Conservation (phyloP, 1,140 invertebrate species). For the Limonius californicus region DNA sequence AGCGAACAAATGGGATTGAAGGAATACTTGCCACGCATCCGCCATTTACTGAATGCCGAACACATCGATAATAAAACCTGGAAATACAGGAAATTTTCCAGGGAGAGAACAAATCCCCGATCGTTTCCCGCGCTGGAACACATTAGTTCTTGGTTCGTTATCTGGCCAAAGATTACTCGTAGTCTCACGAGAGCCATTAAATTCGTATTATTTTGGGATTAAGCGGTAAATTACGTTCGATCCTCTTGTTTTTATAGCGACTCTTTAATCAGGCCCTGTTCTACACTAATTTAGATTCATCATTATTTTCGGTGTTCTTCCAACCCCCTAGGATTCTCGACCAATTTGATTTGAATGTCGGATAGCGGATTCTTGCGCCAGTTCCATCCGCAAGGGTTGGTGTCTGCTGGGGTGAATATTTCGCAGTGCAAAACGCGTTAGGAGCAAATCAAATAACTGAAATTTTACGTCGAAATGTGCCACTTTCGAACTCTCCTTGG, state of each 20-base stretch:
- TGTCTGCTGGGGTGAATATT: no score
- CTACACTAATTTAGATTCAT: conserved; percentile 4
- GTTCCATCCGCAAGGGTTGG: no score
- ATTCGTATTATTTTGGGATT: conserved; percentile 12
- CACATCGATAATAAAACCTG: conserved; percentile 1
- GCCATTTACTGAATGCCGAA: no score
- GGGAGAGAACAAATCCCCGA: neutral
- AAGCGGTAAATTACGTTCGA: conserved; percentile 13
- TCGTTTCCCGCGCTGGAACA: neutral
- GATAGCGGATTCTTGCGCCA: no score
- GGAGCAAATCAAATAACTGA: no score
- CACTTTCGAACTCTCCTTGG: no score
- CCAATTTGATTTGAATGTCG: no score
- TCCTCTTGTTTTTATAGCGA: conserved; percentile 1
- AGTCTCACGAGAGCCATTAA: conserved; percentile 6
- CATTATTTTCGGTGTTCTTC: neutral
- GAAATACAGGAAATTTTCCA: neutral
- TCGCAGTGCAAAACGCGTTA: no score
- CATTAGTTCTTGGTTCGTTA: conserved; percentile 13
- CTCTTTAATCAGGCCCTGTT: conserved; percentile 1
- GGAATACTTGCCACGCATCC: no score
- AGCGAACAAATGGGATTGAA: no score
- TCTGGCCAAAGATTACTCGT: conserved; percentile 9
- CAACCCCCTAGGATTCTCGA: no score
- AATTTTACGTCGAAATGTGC: no score